A percentile compares a stretch with the other conserved stretches of the same genome.
phyloP scores from a whole-genome alignment of 2,797 vertebrate genomes.

The Enteromius treurensis region DNA sequence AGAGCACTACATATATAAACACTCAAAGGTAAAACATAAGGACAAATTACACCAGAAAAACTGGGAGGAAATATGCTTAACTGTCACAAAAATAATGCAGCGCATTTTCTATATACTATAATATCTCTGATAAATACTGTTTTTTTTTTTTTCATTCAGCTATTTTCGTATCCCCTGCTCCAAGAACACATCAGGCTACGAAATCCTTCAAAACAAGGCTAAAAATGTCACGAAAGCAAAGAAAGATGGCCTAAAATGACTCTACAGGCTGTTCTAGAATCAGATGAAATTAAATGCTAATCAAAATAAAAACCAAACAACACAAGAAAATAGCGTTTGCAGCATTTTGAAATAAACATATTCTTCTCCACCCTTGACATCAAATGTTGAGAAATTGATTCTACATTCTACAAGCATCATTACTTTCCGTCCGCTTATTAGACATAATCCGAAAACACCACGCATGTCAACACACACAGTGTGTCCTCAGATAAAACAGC shows the following conservation, averaged over 20 bases:
- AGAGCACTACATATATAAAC: background rate
- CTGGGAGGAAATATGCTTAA: background rate
- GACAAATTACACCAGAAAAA: background rate
- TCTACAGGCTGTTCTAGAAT: background rate
- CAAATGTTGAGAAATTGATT: background rate
- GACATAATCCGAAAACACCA: background rate
- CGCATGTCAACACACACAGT: background rate
- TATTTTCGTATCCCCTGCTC: background rate
- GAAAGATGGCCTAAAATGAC: background rate
- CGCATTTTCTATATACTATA: background rate
- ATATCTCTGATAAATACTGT: background rate
- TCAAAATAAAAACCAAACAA: background rate
- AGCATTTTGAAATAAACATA: background rate
- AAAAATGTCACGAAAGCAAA: background rate
- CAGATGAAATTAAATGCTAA: background rate
- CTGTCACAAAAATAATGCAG: background rate
- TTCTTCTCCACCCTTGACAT: background rate
- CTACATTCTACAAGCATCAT: background rate
- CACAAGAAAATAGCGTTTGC: background rate
- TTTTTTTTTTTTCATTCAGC: background rate
- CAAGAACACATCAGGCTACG: background rate
- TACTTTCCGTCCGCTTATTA: background rate
- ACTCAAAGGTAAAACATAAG: background rate
- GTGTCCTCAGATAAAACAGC: background rate
- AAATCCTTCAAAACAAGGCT: background rate